Evolutionary conservation across 2,888 invertebrate species (phyloP).

Genomic region (Caenorhabditis drosophilae): DNA sequence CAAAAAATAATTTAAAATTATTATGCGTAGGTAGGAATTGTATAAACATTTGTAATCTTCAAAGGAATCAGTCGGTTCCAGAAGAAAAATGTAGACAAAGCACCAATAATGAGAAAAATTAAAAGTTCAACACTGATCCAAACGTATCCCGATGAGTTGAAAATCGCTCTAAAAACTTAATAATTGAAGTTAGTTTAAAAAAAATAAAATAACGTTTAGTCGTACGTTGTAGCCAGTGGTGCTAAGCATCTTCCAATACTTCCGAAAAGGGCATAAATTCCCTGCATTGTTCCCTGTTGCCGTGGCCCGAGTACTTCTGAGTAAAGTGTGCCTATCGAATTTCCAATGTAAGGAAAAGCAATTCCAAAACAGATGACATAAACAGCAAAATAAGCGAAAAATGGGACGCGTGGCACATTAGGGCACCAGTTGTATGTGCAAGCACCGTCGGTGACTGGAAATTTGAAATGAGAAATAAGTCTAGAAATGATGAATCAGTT

Average conservation of each 20-base stretch:
- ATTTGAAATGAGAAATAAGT: neutral
- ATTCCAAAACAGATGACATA: constrained; percentile 40
- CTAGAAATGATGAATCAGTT: neutral
- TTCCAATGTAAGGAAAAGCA: constrained; percentile 45
- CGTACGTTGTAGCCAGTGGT: constrained; percentile 36
- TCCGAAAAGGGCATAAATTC: constrained; percentile 36
- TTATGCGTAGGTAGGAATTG: too few relatives aligned
- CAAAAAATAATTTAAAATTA: too few relatives aligned
- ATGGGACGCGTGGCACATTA: constrained; percentile 34
- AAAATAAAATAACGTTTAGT: constrained; percentile 8
- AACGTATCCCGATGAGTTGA: constrained; percentile 36
- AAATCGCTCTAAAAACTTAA: constrained; percentile 26
- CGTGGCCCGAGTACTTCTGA: constrained; percentile 49
- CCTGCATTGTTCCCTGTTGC: constrained; percentile 50
- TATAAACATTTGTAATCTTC: neutral
- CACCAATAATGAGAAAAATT: constrained; percentile 22
- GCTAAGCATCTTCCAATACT: constrained; percentile 39
- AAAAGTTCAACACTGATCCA: constrained; percentile 34
- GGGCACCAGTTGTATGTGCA: constrained; percentile 44
- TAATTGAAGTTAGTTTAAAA: neutral
- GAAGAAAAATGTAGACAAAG: constrained; percentile 12
- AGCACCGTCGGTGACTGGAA: constrained; percentile 34
- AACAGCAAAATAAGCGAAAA: constrained; percentile 35
- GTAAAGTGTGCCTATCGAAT: constrained; percentile 40
- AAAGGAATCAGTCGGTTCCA: constrained; percentile 19